Evolutionary conservation across 2,888 invertebrate genomes (phyloP).

Genomic region (Spodoptera exigua): DNA sequence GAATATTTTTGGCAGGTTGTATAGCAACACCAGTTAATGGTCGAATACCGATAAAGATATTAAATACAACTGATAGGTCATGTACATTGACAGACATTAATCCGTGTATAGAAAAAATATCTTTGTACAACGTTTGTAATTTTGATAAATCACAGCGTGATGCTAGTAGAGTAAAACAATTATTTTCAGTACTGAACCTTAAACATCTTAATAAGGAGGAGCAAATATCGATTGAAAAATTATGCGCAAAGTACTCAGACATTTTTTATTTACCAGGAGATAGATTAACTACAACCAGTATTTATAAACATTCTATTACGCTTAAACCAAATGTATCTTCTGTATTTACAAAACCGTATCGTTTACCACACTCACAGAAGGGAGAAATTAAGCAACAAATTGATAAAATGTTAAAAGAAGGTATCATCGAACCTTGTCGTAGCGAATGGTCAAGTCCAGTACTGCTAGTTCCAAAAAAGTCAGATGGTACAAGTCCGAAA

Average conservation of each 20-base stretch:
- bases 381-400: not conserved
- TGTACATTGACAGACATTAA: too few relatives aligned
- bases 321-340: not conserved
- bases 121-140: too few relatives aligned
- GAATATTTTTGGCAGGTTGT: not conserved
- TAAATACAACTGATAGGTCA: too few relatives aligned
- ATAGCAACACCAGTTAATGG: too few relatives aligned
- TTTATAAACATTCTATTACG: not conserved
- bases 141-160: not conserved
- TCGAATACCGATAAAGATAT: too few relatives aligned
- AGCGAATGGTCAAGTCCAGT: constrained; percentile 3
- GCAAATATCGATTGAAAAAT: not conserved
- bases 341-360: not conserved
- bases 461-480: constrained; percentile 1
- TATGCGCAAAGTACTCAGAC: too few relatives aligned
- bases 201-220: not conserved
- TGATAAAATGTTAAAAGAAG: not conserved
- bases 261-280: not conserved
- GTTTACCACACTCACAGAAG: too few relatives aligned
- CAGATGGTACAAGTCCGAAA: not conserved
- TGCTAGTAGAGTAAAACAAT: not conserved
- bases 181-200: not conserved
- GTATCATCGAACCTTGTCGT: not conserved
- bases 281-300: not conserved
- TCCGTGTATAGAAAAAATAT: too few relatives aligned